Conservation (phyloP, 2,888 invertebrate genomes). For the Neocrepidodera transversa region DNA sequence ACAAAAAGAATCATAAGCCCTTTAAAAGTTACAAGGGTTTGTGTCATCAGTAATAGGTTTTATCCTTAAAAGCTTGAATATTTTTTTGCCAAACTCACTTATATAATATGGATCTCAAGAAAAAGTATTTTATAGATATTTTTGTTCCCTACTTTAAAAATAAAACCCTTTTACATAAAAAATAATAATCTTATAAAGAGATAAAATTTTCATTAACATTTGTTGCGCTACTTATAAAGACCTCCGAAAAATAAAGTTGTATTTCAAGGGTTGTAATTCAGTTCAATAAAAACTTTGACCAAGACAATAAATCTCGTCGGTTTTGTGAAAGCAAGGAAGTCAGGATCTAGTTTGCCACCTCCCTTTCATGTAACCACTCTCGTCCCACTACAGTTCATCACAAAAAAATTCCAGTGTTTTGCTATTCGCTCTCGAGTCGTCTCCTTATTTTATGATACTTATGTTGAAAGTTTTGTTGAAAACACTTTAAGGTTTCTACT, state of each 20-base stretch:
- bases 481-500: neutral
- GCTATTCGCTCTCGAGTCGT: neutral
- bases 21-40: too few relatives aligned
- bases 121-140: too few relatives aligned
- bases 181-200: too few relatives aligned
- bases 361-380: neutral
- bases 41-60: too few relatives aligned
- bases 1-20: too few relatives aligned
- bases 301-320: slow-evolving; percentile 2
- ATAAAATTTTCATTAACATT: too few relatives aligned
- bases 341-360: neutral
- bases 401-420: neutral
- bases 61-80: too few relatives aligned
- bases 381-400: neutral
- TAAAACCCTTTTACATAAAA: too few relatives aligned
- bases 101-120: too few relatives aligned
- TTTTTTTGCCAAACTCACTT: too few relatives aligned
- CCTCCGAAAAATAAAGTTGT: neutral
- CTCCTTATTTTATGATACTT: neutral
- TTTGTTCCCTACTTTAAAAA: too few relatives aligned
- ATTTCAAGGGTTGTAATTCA: neutral
- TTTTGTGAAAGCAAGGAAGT: neutral
- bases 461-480: neutral
- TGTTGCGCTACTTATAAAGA: neutral
- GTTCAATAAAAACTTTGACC: neutral